Evolutionary conservation across 92 coral and sea anemone species (phyloP), one percentile per base, ranked within the genome.

Genomic region (Phenganax marumi): DNA sequence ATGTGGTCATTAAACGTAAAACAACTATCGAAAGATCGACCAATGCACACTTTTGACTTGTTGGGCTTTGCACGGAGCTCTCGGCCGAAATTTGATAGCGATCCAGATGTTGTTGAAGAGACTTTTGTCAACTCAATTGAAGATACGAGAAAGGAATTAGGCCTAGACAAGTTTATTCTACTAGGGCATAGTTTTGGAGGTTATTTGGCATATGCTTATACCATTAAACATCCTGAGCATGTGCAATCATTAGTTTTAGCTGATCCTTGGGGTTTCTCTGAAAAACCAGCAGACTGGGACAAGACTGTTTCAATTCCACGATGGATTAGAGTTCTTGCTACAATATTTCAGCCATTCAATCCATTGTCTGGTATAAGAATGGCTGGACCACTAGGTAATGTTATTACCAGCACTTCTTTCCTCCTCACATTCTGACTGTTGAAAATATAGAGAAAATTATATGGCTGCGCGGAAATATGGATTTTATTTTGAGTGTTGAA

Each of bases 121-220:
- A 85, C 90, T 69, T 95, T 92, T 92, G 91, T 95, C 14, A 77
- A 86, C 52, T 89, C 92, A 3, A 95, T 95, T 23, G 98, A 95
- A 75, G 92, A 88, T 65, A 92, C 97, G 90, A 83, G 96, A 52
- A 89, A 90, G 69, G 93, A 89, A 62, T 65, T 92, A 51, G 98
- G 98, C 21, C 54, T 95, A 12, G 93, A 92, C 24, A 92, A 91
- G 81, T 92, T 95, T 84, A 87, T 95, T 49, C 81, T 95, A 10
- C 66, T 95, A 2, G 98, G 98, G 12, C 98, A 95, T 76, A 95
- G 98, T 52, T 91, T 95, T 85, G 98, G 98, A 33, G 98, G 97
- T 72, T 95, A 85, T 76, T 77, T 95, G 62, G 90, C 93, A 6
- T 89, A 93, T 81, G 87, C 97, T 0, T 95, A 95, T 86, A 87